Conservation (phyloP, 1,140 invertebrate genomes). For the Camponotus pennsylvanicus region DNA sequence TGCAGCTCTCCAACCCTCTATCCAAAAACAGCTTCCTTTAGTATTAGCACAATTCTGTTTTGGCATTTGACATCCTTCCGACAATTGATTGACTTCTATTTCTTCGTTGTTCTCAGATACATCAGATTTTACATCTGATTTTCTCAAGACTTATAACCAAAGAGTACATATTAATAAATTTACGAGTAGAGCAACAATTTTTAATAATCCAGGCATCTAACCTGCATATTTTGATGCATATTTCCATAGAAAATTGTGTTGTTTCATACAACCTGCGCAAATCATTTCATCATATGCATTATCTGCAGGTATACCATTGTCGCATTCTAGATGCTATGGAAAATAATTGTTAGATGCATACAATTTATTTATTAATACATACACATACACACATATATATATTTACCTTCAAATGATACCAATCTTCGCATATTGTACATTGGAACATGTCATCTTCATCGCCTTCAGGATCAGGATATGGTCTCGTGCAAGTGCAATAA, state of each 20-base stretch:
- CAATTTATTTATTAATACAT: conserved; percentile 7
- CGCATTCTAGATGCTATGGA: conserved; percentile 90
- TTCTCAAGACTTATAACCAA: conserved; percentile 37
- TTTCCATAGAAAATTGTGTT: conserved; percentile 91
- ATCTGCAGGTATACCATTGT: conserved; percentile 87
- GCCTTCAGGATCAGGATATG: conserved; percentile 97
- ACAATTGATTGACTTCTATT: conserved; percentile 70
- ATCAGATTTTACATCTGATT: conserved; percentile 47
- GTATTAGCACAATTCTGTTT: conserved; percentile 41
- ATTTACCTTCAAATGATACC: conserved; percentile 94
- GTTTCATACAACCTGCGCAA: conserved; percentile 91
- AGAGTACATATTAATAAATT: background rate
- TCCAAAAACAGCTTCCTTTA: conserved; percentile 89
- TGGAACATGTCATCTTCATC: conserved; percentile 97
- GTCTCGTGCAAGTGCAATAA: conserved; percentile 97
- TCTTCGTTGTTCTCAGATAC: conserved; percentile 54
- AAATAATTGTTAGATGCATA: conserved; percentile 8
- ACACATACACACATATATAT: background rate
- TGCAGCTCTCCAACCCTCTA: conserved; percentile 90
- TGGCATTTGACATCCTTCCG: conserved; percentile 79
- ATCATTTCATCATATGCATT: conserved; percentile 93
- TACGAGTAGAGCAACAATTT: background rate
- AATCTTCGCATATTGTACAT: conserved; percentile 99
- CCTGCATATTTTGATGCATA: conserved; percentile 87
- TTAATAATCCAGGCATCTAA: conserved; percentile 58